Conservation (phyloP, 2,113 vertebrate genomes). For the Dolichotis patagonum region DNA sequence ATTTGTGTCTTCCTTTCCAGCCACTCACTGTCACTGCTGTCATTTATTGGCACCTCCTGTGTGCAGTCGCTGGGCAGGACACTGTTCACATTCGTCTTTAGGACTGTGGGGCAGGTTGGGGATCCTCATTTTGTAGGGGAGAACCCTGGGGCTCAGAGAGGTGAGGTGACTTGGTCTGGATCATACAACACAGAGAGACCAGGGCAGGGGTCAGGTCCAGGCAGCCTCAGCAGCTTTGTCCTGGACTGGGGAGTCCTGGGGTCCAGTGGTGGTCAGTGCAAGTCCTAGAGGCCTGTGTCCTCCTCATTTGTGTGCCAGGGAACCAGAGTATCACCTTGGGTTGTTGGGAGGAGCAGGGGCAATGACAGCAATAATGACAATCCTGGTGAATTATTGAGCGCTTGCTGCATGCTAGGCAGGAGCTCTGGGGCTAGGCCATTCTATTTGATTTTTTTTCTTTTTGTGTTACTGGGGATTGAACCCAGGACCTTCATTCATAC, state of each 20-base stretch:
- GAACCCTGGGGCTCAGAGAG: neutral
- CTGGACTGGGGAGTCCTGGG: neutral
- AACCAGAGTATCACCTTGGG: neutral
- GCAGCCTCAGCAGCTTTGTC: neutral
- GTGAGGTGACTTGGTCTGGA: neutral
- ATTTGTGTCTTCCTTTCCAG: neutral
- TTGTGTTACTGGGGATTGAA: neutral
- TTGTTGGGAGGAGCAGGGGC: neutral
- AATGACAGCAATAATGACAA: rapidly evolving
- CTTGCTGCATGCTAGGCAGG: neutral
- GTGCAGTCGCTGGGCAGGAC: neutral
- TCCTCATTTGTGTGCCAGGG: rapidly evolving
- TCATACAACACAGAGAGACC: neutral
- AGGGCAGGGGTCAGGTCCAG: neutral
- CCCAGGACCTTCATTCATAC: neutral
- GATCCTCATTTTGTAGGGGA: neutral
- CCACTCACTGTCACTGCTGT: neutral
- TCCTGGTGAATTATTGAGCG: neutral
- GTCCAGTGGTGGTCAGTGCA: neutral
- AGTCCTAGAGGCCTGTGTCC: neutral
- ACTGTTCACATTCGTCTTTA: neutral
- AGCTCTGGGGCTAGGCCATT: neutral
- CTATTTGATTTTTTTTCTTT: neutral
- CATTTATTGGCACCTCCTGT: neutral
- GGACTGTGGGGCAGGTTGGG: neutral